phyloP scores from a whole-genome alignment of 2,888 invertebrate species.

The Agrotis exclamationis region DNA sequence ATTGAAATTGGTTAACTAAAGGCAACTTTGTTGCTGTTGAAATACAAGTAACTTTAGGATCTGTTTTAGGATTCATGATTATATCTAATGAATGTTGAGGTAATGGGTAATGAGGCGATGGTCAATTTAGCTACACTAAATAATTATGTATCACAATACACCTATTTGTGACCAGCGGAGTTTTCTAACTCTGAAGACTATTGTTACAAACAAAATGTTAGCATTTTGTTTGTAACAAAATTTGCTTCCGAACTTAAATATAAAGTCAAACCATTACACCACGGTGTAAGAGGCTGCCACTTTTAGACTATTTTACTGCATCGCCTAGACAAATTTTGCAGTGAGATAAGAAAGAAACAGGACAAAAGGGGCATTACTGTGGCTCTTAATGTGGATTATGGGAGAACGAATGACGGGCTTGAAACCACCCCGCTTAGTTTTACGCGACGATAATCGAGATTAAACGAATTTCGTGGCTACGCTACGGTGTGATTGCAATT shows the following conservation, averaged over 20 bases:
- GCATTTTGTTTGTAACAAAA: too few species aligned
- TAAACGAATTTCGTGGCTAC: slow-evolving; percentile 82
- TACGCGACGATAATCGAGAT: slow-evolving; percentile 81
- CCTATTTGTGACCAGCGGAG: too few species aligned
- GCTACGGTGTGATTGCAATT: slow-evolving; percentile 66
- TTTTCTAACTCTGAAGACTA: too few species aligned
- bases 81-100: neutral
- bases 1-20: slow-evolving; percentile 14
- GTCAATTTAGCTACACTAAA: too few species aligned
- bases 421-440: slow-evolving; percentile 79
- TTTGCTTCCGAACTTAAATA: too few species aligned
- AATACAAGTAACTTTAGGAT: neutral
- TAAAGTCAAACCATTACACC: slow-evolving; percentile 26
- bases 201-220: too few species aligned
- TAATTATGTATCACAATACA: too few species aligned
- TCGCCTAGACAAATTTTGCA: slow-evolving; percentile 90
- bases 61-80: neutral
- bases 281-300: slow-evolving; percentile 73
- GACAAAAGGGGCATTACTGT: slow-evolving; percentile 84
- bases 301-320: slow-evolving; percentile 85
- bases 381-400: slow-evolving; percentile 86
- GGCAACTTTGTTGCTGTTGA: slow-evolving; percentile 19
- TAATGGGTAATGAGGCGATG: too few species aligned
- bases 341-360: slow-evolving; percentile 89
- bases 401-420: slow-evolving; percentile 80